Evolutionary conservation across 2,113 vertebrate genomes (phyloP).

Genomic region (Ptyas mucosa): DNA sequence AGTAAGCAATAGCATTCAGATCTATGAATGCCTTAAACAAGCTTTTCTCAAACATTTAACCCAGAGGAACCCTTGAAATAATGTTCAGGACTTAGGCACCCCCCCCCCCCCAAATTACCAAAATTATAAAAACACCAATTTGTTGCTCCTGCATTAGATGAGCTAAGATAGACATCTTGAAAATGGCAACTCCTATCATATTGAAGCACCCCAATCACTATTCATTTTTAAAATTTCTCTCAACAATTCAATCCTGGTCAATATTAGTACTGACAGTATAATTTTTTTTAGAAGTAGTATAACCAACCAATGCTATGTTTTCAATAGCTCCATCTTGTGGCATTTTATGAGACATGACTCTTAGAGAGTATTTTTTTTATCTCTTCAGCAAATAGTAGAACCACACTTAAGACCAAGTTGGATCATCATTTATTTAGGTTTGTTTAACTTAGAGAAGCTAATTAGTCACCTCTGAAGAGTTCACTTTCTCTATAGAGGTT

Average conservation of each 20-base stretch:
- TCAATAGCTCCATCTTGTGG: conserved; percentile 8
- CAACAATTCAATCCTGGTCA: neutral
- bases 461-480: neutral
- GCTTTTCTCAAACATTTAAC: neutral
- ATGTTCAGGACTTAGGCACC: neutral
- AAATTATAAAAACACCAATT: neutral
- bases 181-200: neutral
- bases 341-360: neutral
- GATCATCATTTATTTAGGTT: neutral
- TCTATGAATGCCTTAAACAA: neutral
- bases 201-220: neutral
- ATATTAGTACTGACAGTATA: neutral
- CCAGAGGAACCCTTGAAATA: neutral
- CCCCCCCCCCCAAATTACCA: neutral
- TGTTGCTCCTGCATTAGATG: neutral
- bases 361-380: neutral
- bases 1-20: neutral
- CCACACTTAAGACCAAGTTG: neutral
- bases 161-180: neutral
- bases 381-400: neutral
- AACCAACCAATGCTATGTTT: neutral
- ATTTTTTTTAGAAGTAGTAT: no score
- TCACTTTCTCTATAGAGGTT: neutral
- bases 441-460: neutral
- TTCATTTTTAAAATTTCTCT: neutral